phyloP scores from a whole-genome alignment of 2,888 invertebrate species.

The Nysson spinosus region DNA sequence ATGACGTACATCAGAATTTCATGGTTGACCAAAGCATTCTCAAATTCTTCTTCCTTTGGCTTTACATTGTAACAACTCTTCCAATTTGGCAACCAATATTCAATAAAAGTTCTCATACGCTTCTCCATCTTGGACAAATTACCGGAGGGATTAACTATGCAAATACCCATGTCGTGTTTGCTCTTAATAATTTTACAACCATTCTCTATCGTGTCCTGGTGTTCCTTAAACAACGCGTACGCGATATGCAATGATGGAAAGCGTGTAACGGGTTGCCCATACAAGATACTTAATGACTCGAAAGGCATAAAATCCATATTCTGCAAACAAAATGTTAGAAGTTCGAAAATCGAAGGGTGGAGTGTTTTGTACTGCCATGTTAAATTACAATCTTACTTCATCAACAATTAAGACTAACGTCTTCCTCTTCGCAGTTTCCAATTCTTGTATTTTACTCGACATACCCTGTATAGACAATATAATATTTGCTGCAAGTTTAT shows the following conservation, averaged over 20 bases:
- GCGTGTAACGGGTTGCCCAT: constrained; percentile 84
- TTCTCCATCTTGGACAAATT: constrained; percentile 83
- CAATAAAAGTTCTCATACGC: constrained; percentile 80
- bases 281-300: constrained; percentile 85
- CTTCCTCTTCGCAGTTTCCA: constrained; percentile 79
- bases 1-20: constrained; percentile 83
- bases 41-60: constrained; percentile 80
- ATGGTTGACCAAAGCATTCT: constrained; percentile 80
- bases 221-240: constrained; percentile 82
- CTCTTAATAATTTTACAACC: constrained; percentile 80
- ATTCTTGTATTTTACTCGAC: constrained; percentile 42
- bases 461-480: constrained; percentile 70
- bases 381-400: constrained; percentile 79
- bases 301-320: constrained; percentile 87
- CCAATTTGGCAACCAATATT: constrained; percentile 82
- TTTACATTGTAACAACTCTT: constrained; percentile 79
- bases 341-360: not conserved
- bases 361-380: too few relatives aligned
- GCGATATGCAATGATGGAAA: constrained; percentile 86
- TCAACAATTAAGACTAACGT: constrained; percentile 85
- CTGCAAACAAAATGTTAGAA: constrained; percentile 76
- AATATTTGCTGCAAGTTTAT: constrained; percentile 68
- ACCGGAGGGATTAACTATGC: constrained; percentile 82
- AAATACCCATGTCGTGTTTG: constrained; percentile 79
- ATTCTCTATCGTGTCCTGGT: constrained; percentile 79